Percentiles rank a stretch among this genome's conserved stretches.
phyloP scores from a whole-genome alignment of 2,113 vertebrate species.

The Tricholaema leucomelas region DNA sequence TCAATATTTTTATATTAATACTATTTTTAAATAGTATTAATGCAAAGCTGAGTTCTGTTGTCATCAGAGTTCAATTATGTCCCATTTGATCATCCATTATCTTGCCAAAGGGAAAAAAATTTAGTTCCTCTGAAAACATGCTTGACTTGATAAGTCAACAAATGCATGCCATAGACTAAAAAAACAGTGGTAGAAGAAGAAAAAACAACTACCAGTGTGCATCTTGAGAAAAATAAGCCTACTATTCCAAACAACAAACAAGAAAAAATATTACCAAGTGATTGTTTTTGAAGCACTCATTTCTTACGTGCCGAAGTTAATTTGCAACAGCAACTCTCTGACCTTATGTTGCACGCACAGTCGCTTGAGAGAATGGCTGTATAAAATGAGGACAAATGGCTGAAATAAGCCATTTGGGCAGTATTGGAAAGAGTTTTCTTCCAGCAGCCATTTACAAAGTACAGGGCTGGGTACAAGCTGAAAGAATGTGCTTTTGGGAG shows the following conservation, averaged over 20 bases:
- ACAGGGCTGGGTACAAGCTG: background rate
- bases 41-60: background rate
- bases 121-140: background rate
- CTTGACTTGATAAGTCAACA: background rate
- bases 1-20: background rate
- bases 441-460: background rate
- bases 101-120: background rate
- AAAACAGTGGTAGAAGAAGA: background rate
- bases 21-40: too few relatives aligned
- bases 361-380: background rate
- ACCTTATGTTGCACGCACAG: rapidly evolving
- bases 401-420: background rate
- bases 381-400: background rate
- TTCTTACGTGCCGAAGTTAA: background rate
- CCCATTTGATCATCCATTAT: background rate
- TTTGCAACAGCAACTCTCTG: background rate
- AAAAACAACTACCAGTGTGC: background rate
- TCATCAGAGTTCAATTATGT: background rate
- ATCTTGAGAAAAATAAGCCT: background rate
- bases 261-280: background rate
- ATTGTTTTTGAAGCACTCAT: background rate
- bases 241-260: background rate
- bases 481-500: background rate
- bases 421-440: background rate
- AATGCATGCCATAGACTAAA: background rate